Conservation (phyloP, 2,888 invertebrate genomes). For the Calliopum simillimum region DNA sequence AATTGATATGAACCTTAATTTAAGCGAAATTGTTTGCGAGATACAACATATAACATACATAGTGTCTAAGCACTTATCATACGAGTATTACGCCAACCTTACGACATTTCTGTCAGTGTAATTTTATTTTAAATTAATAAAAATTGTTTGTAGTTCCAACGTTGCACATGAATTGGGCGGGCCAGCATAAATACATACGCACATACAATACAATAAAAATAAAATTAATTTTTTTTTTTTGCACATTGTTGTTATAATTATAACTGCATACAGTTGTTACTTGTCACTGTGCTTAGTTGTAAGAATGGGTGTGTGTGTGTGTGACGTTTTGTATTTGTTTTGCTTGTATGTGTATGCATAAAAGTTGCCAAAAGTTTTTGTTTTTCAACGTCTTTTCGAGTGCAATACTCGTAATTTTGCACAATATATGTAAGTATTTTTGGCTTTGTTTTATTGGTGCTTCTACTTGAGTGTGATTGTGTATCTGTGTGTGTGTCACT, state of each 20-base stretch:
- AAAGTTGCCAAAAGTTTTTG: background rate
- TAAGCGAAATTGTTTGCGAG: too few species aligned
- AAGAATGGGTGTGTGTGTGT: background rate
- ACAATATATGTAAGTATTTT: too few species aligned
- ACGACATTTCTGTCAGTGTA: too few species aligned
- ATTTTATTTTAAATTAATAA: too few species aligned
- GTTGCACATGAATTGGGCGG: background rate
- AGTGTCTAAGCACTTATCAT: too few species aligned
- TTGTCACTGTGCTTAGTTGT: background rate
- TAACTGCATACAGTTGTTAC: background rate
- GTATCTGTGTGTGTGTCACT: too few species aligned
- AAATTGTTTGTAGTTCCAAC: background rate
- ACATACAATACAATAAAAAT: background rate
- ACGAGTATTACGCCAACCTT: too few species aligned
- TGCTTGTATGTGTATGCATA: background rate
- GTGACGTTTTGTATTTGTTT: background rate
- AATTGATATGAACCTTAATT: too few species aligned
- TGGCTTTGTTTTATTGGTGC: conserved; percentile 24
- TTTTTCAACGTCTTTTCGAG: background rate
- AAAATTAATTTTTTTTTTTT: background rate
- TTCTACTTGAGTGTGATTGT: background rate
- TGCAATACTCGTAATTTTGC: conserved; percentile 11
- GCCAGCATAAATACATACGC: too few species aligned
- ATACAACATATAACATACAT: too few species aligned
- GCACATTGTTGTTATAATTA: background rate